Evolutionary conservation across 2,888 invertebrate species (phyloP).

Genomic region (Imbricaverruca yamaguchii): DNA sequence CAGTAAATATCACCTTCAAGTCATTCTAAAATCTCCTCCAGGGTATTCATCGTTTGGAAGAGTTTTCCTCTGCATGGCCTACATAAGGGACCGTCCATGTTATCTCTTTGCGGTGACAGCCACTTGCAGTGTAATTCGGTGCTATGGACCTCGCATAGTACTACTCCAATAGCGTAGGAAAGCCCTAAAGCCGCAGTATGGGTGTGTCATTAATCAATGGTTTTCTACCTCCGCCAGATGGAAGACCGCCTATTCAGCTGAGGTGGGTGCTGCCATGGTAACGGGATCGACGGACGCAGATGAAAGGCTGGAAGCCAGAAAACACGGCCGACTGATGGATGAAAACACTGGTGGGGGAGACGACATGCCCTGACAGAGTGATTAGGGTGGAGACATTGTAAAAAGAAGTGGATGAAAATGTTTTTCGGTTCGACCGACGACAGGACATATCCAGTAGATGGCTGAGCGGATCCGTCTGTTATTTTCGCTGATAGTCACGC

Average conservation of each 20-base stretch:
- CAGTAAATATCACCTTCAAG: too few species aligned
- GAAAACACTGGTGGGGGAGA: neutral
- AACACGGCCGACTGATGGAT: neutral
- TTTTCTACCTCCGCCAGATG: neutral
- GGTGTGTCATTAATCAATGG: too few species aligned
- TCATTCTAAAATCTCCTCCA: too few species aligned
- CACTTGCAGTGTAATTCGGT: too few species aligned
- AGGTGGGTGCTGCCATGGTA: neutral
- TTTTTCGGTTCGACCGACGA: neutral
- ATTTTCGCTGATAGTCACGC: too few species aligned
- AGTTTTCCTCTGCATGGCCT: too few species aligned
- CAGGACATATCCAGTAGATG: neutral
- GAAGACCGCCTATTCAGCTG: neutral
- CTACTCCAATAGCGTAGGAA: too few species aligned
- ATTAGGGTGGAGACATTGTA: neutral
- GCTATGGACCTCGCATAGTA: too few species aligned
- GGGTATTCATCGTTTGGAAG: too few species aligned
- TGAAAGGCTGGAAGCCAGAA: conserved; percentile 3
- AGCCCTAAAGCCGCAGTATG: too few species aligned
- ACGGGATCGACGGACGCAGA: neutral
- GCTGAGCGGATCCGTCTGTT: neutral
- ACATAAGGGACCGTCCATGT: too few species aligned
- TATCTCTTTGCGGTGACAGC: too few species aligned
- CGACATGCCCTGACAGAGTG: neutral
- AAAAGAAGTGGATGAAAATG: neutral